These are phyloP conservation scores for Drosophila navojoa DNA, from an alignment of 1,140 invertebrate species.

Conservation along the genomic window DNA sequence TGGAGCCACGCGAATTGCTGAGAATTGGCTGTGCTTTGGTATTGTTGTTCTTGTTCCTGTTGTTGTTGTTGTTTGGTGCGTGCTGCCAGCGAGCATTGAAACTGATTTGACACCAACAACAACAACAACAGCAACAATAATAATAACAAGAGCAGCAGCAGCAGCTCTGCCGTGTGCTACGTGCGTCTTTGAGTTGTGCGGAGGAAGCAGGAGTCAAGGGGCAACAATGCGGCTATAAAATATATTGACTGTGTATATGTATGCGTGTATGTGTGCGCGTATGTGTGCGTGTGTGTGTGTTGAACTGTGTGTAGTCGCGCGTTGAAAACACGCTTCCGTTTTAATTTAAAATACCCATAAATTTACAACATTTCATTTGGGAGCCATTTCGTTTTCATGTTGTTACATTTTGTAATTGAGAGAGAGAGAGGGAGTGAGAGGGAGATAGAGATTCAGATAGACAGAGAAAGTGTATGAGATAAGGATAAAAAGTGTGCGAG, in stretches of 20 bases:
- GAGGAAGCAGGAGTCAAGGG: constrained; percentile 9
- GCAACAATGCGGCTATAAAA: constrained; percentile 68
- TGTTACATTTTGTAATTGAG: constrained; percentile 81
- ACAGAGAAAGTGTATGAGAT: constrained; percentile 20
- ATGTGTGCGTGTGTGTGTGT: constrained; percentile 14
- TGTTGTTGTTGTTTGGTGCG: constrained; percentile 54
- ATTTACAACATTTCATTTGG: constrained; percentile 83
- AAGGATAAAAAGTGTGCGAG: constrained; percentile 27
- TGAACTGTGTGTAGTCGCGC: constrained; percentile 46
- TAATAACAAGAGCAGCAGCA: not conserved
- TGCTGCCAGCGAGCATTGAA: constrained; percentile 69
- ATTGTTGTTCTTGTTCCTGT: constrained; percentile 33
- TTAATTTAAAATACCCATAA: constrained; percentile 84
- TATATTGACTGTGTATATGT: constrained; percentile 72
- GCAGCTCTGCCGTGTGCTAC: constrained; percentile 68
- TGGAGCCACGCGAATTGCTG: constrained; percentile 75
- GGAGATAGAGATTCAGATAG: not conserved
- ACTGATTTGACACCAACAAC: constrained; percentile 74
- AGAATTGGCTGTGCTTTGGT: constrained; percentile 63
- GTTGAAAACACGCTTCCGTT: constrained; percentile 83
- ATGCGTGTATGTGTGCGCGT: constrained; percentile 17
- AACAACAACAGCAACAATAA: constrained; percentile 53
- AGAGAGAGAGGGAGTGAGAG: constrained; percentile 23
- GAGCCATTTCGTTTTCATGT: constrained; percentile 82
- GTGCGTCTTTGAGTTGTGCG: constrained; percentile 67